Base-by-base conservation (phyloP, 2,113 vertebrate species). In the Trematocara zebra region DNA sequence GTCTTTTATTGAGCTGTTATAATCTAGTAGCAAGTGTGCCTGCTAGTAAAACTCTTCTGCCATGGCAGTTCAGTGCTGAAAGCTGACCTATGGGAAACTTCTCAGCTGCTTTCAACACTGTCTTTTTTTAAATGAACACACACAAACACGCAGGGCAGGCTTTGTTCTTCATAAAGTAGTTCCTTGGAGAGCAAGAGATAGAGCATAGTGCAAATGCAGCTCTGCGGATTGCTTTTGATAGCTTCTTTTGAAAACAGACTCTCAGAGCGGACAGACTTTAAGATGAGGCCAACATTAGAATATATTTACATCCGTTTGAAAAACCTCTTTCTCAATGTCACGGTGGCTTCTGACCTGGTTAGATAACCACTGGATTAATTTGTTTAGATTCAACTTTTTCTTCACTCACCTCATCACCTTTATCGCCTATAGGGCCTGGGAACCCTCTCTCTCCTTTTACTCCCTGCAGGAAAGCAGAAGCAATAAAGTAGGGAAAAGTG, bases 361-460 rank as follows among this genome's bases (percentile, higher is more conserved):
- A 40, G 74, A 81, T 80, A 80, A 90, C 44, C 20, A 84, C n/a
- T 33, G 15, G 44, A 90, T 80, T 81, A 2, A 85, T 87, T 84
- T 90, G 51, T 89, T 89, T 85, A 44, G 79, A 59, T 61, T 49
- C 9, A 87, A 85, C 20, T 61, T 88, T 53, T 56, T 49, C 20
- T 49, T 56, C 49, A 91, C 95, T 88, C 96, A 99, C 99, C 98
- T 99, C 98, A 64, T 99, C 97, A 0, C 99, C 99, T 94, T 98
- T 99, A 83, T 98, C 98, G 87, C 98, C 99, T 2, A 72, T 78
- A 56, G 98, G 96, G 5, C 99, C 99, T 87, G 98, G 95, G 94
- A 98, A 99, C 52, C 99, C 99, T 89, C 98, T 96, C 92, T 99
- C 99, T 91, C 99, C 99, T 96, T 99, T 99, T 90, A 92, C 97